Percentiles rank a stretch among this genome's conserved stretches.
Evolutionary conservation across 2,113 vertebrate genomes (phyloP).

Genomic region (Dipodomys merriami): DNA sequence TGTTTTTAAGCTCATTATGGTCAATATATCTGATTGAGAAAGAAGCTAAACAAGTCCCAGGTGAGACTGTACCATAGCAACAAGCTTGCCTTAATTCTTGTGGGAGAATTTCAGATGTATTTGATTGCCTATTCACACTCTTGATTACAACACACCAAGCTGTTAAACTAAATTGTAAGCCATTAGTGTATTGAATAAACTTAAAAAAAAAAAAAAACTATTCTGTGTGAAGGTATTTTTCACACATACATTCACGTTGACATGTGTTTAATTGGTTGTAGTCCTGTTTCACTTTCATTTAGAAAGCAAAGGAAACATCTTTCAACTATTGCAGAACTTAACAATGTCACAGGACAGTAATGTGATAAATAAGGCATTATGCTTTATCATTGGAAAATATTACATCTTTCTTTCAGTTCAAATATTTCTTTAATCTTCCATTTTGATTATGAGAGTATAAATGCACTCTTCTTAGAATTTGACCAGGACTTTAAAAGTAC

Average conservation of each 20-base stretch:
- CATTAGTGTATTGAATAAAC: conserved; percentile 67
- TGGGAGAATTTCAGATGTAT: conserved; percentile 74
- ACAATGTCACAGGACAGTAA: conserved; percentile 17
- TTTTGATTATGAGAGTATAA: conserved; percentile 51
- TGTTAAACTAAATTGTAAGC: conserved; percentile 73
- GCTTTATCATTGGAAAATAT: conserved; percentile 43
- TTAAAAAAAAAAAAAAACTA: conserved; percentile 74
- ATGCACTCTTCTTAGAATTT: conserved; percentile 3
- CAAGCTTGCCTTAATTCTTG: conserved; percentile 73
- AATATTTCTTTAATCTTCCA: conserved; percentile 53
- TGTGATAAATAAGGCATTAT: conserved; percentile 33
- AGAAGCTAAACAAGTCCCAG: conserved; percentile 74
- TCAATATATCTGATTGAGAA: conserved; percentile 76
- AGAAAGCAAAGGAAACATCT: conserved; percentile 60
- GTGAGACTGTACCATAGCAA: conserved; percentile 79
- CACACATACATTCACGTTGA: conserved; percentile 57
- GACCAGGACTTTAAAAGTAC: conserved; percentile 20
- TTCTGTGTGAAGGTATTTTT: conserved; percentile 68
- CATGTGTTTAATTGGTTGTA: conserved; percentile 70
- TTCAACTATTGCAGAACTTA: conserved; percentile 61
- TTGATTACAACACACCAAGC: conserved; percentile 75
- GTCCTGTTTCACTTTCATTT: conserved; percentile 50
- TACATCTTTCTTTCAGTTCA: conserved; percentile 38
- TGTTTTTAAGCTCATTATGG: conserved; percentile 76
- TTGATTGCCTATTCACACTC: conserved; percentile 80